Percentiles rank a stretch among this genome's conserved stretches.
Evolutionary conservation across 2,888 invertebrate genomes (phyloP).

Genomic region (Drosophila sordidapex): DNA sequence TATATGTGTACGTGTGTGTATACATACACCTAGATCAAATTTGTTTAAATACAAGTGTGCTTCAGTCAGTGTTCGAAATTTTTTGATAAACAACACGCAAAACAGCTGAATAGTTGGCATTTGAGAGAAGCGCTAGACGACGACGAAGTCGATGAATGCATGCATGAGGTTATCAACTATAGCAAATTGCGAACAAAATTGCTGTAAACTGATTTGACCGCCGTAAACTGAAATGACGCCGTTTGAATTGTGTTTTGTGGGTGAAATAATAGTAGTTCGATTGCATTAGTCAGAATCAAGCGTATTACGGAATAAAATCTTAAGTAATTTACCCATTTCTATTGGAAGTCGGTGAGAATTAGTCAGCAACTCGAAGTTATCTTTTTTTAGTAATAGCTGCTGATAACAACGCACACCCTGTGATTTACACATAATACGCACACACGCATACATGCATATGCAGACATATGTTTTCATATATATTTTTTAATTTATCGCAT

Average conservation of each 20-base stretch:
- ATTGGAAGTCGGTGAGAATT: slow-evolving; percentile 36
- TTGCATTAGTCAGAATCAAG: slow-evolving; percentile 33
- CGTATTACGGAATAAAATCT: slow-evolving; percentile 24
- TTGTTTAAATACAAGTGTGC: slow-evolving; percentile 48
- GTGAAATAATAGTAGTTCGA: slow-evolving; percentile 4
- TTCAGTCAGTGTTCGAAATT: slow-evolving; percentile 14
- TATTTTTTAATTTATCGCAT: slow-evolving; percentile 54
- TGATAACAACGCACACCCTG: slow-evolving; percentile 41
- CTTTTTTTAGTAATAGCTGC: slow-evolving; percentile 22
- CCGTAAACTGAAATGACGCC: slow-evolving; percentile 53
- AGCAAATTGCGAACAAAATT: slow-evolving; percentile 17
- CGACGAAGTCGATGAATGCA: slow-evolving; percentile 9
- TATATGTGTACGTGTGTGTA: slow-evolving; percentile 13
- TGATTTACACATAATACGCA: slow-evolving; percentile 5
- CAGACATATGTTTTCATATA: slow-evolving; percentile 34
- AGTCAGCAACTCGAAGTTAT: slow-evolving; percentile 37
- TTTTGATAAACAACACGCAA: slow-evolving; percentile 48
- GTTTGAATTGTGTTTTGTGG: slow-evolving; percentile 3
- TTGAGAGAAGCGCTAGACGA: slow-evolving; percentile 29
- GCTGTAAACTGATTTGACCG: slow-evolving; percentile 64
- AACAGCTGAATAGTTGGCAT: slow-evolving; percentile 51
- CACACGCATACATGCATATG: neutral
- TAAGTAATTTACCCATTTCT: slow-evolving; percentile 37
- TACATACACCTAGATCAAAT: slow-evolving; percentile 36
- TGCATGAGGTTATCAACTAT: slow-evolving; percentile 66